phyloP scores from a whole-genome alignment of 2,888 invertebrate species.

The Eristalis pertinax region DNA sequence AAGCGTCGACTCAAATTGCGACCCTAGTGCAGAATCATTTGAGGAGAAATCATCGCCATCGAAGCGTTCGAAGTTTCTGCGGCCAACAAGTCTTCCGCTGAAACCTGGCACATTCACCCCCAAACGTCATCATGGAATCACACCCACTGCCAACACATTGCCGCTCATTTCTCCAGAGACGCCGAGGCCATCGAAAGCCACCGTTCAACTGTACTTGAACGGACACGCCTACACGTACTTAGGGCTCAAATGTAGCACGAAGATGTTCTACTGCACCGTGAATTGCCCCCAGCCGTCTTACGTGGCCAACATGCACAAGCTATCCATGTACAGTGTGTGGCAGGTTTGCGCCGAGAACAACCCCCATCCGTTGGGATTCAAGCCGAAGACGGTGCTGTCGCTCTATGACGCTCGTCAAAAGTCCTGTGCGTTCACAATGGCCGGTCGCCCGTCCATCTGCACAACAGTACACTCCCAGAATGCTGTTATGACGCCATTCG shows the following conservation, averaged over 20 bases:
- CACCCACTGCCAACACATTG: slow-evolving; percentile 91
- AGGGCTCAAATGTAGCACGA: slow-evolving; percentile 94
- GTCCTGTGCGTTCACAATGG: slow-evolving; percentile 74
- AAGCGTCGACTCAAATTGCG: slow-evolving; percentile 36
- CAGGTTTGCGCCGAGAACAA: slow-evolving; percentile 88
- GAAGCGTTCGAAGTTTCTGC: slow-evolving; percentile 85
- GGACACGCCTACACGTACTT: slow-evolving; percentile 96
- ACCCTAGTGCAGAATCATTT: slow-evolving; percentile 40
- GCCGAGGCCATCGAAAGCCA: slow-evolving; percentile 93
- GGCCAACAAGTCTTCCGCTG: slow-evolving; percentile 91
- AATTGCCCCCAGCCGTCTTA: slow-evolving; percentile 97
- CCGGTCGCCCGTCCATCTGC: slow-evolving; percentile 73
- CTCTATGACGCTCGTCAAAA: slow-evolving; percentile 91
- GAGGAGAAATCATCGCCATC: slow-evolving; percentile 64
- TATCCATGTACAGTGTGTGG: slow-evolving; percentile 99
- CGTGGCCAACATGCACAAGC: slow-evolving; percentile 92
- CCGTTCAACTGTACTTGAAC: slow-evolving; percentile 93
- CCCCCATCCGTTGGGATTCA: slow-evolving; percentile 86
- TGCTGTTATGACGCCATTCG: slow-evolving; percentile 77
- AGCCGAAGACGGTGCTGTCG: slow-evolving; percentile 86
- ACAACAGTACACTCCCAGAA: slow-evolving; percentile 78
- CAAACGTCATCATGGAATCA: slow-evolving; percentile 91
- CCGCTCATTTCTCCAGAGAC: slow-evolving; percentile 95
- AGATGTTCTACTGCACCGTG: slow-evolving; percentile 95
- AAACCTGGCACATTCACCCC: slow-evolving; percentile 92